phyloP scores from a whole-genome alignment of 2,797 vertebrate species.

The Saguinus oedipus region DNA sequence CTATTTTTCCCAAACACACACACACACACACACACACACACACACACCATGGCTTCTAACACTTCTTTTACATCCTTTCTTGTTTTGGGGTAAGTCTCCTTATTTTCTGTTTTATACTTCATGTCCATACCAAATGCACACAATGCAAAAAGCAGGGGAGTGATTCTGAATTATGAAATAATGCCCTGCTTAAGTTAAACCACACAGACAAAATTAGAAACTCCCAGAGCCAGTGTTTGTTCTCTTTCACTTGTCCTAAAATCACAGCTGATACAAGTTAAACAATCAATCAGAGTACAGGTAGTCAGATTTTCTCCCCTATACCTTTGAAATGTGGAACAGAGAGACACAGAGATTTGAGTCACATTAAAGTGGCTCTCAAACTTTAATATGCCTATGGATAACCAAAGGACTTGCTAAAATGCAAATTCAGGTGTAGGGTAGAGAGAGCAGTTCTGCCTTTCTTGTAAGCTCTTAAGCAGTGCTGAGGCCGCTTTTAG shows the following conservation, averaged over 20 bases:
- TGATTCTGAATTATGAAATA: neutral
- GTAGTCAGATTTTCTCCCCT: neutral
- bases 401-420: neutral
- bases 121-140: neutral
- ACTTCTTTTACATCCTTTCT: neutral
- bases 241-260: neutral
- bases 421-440: neutral
- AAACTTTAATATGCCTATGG: neutral
- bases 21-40: neutral
- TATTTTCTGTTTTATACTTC: neutral
- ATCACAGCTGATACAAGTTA: neutral
- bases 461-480: neutral
- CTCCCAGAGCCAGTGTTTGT: neutral
- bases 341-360: neutral
- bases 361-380: neutral
- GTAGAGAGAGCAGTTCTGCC: neutral
- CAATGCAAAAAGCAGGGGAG: neutral
- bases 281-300: neutral
- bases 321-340: neutral
- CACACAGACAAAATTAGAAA: neutral
- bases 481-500: neutral
- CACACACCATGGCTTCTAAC: too few relatives aligned
- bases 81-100: neutral
- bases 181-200: neutral
- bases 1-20: neutral